Percentiles rank a stretch among this genome's conserved stretches.
Conservation (phyloP, 2,113 vertebrate genomes). For the Gopherus evgoodei region DNA sequence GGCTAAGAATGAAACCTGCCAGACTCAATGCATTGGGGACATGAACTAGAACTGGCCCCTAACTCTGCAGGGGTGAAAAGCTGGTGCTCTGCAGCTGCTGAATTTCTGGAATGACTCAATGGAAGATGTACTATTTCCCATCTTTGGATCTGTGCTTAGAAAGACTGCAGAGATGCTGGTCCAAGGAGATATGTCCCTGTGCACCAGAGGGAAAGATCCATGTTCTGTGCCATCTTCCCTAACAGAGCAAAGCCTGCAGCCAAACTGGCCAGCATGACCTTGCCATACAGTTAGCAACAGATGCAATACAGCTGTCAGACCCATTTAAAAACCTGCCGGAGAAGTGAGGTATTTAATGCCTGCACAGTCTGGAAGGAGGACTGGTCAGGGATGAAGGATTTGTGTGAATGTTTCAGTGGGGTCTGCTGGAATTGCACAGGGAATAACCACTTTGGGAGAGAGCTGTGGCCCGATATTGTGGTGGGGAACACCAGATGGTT, state of each 20-base stretch:
- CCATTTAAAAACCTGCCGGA: neutral
- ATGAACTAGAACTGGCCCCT: neutral
- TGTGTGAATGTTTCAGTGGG: neutral
- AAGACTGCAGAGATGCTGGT: neutral
- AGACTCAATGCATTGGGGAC: neutral
- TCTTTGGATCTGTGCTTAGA: neutral
- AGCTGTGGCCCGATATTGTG: neutral
- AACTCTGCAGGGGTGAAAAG: neutral
- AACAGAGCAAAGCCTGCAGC: neutral
- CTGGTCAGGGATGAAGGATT: neutral
- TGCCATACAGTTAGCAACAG: neutral
- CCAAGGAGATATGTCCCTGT: neutral
- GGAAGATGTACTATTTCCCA: neutral
- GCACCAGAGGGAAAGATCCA: neutral
- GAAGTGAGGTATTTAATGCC: neutral
- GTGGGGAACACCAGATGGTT: neutral
- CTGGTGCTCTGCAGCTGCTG: neutral
- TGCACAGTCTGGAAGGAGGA: neutral
- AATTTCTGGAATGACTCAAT: neutral
- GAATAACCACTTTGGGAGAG: neutral
- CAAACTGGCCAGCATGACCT: neutral
- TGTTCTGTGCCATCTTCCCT: neutral
- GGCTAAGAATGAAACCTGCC: neutral
- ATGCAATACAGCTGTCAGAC: neutral
- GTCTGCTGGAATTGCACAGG: neutral